Evolutionary conservation across 2,797 vertebrate species (phyloP).

Genomic region (Rhinogobio ventralis): DNA sequence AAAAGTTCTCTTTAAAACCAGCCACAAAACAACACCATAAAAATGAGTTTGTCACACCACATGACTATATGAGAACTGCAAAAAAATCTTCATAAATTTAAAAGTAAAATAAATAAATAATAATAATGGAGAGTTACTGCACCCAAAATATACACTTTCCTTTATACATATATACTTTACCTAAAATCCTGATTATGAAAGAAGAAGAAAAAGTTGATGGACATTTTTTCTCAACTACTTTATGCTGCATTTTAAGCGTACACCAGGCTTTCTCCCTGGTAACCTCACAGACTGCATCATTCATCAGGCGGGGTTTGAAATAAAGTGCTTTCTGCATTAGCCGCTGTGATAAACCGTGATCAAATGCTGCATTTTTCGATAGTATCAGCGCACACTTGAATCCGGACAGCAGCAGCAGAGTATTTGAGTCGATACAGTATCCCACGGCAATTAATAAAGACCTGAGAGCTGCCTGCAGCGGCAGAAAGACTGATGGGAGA

Average conservation of each 20-base stretch:
- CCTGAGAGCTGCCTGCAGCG: conserved; percentile 53
- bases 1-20: not conserved
- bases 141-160: not conserved
- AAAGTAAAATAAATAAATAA: not conserved
- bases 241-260: not conserved
- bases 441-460: conserved; percentile 75
- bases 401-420: not conserved
- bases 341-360: conserved; percentile 19
- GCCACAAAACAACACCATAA: not conserved
- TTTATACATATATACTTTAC: not conserved
- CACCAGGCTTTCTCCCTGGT: conserved; percentile 5
- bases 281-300: conserved; percentile 13
- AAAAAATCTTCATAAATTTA: not conserved
- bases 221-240: not conserved
- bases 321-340: conserved; percentile 26
- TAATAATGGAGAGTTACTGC: not conserved
- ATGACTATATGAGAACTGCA: not conserved
- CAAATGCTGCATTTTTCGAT: not conserved
- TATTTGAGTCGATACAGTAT: conserved; percentile 42
- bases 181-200: no score
- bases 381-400: not conserved
- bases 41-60: no score
- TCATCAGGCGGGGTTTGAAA: not conserved
- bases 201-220: not conserved
- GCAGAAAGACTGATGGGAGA: conserved; percentile 70